phyloP scores from a whole-genome alignment of 2,113 vertebrate genomes.

The Amphiprion percula region DNA sequence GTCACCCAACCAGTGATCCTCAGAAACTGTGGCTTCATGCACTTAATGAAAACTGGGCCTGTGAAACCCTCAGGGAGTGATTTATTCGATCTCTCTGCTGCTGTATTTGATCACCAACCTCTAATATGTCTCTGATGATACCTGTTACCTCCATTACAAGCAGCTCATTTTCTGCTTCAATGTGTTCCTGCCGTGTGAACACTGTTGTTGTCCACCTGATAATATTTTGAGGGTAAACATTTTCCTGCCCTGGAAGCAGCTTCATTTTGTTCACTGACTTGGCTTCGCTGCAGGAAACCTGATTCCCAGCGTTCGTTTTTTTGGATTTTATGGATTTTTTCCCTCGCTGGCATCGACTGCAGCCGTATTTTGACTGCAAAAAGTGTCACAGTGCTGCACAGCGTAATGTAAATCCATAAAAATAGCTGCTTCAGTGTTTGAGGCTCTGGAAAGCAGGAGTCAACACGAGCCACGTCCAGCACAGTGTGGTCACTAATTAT shows the following conservation, averaged over 20 bases:
- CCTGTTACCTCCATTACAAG: neutral
- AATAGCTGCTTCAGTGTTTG: constrained; percentile 37
- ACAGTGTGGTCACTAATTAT: constrained; percentile 68
- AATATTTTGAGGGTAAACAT: constrained; percentile 59
- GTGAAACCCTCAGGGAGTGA: neutral
- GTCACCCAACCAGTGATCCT: constrained; percentile 33
- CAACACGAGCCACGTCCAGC: constrained; percentile 58
- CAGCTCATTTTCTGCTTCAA: constrained; percentile 21
- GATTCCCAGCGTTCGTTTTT: constrained; percentile 40
- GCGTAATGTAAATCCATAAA: constrained; percentile 47
- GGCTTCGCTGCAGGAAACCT: constrained; percentile 50
- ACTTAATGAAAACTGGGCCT: constrained; percentile 29
- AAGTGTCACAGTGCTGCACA: constrained; percentile 31
- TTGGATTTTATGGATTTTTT: too few species aligned
- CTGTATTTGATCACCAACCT: neutral
- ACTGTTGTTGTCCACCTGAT: constrained; percentile 23
- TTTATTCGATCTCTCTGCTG: constrained; percentile 1
- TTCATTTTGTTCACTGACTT: constrained; percentile 50
- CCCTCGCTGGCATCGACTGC: constrained; percentile 17
- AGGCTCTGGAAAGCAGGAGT: constrained; percentile 61
- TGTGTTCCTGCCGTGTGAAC: constrained; percentile 10
- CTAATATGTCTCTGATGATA: neutral
- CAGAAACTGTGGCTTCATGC: constrained; percentile 33
- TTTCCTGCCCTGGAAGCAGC: constrained; percentile 42
- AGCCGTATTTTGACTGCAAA: constrained; percentile 48